Evolutionary conservation across 2,888 invertebrate genomes (phyloP).

Genomic region (Cephus pygmeus): DNA sequence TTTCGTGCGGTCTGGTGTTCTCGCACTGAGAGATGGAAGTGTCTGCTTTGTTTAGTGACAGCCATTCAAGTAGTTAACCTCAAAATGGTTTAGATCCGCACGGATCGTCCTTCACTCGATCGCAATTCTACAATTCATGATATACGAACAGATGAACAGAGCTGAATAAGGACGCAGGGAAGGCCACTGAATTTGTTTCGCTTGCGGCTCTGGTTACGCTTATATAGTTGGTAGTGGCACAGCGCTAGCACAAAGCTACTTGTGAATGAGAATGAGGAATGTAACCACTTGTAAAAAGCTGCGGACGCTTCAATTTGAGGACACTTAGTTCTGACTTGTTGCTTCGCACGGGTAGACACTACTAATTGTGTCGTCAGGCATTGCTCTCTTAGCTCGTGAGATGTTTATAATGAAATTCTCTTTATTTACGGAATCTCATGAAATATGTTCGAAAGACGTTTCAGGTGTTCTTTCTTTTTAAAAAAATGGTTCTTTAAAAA

Average conservation of each 20-base stretch:
- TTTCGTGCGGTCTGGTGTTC: not conserved
- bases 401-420: not conserved
- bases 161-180: not conserved
- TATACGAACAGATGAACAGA: not conserved
- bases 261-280: slow-evolving; percentile 19
- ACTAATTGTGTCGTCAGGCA: slow-evolving; percentile 28
- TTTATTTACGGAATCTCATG: not conserved
- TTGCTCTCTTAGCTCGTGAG: slow-evolving; percentile 1
- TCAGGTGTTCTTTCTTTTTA: not conserved
- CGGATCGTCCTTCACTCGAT: not conserved
- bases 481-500: too few species aligned
- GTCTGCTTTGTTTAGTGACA: not conserved
- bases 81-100: not conserved
- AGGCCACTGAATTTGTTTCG: not conserved
- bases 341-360: slow-evolving; percentile 20
- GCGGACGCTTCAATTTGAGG: slow-evolving; percentile 32
- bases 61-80: not conserved
- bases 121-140: not conserved
- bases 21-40: not conserved
- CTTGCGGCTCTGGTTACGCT: not conserved
- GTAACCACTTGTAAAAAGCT: slow-evolving; percentile 25
- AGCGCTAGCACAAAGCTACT: slow-evolving; percentile 8
- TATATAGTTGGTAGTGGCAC: not conserved
- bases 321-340: slow-evolving; percentile 31
- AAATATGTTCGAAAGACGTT: not conserved